Evolutionary conservation across 1,140 invertebrate genomes (phyloP), one percentile per base, ranked within the genome.

Genomic region (Andrena cerasifolii): DNA sequence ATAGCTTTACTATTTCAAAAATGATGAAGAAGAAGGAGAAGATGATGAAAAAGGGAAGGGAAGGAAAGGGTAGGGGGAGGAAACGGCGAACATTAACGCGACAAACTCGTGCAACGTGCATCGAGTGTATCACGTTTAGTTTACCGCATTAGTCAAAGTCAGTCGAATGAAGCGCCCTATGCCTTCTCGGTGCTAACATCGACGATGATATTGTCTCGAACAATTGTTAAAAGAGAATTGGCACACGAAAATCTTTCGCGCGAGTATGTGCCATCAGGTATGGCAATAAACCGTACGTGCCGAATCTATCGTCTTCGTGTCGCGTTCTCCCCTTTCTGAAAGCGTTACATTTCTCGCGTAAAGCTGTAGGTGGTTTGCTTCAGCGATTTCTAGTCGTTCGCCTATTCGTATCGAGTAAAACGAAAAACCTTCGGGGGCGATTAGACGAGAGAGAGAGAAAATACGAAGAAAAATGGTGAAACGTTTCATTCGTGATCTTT

Each of bases 161-260:
- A 21, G 45, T 61, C 26, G 26, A 47, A 56, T 53, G 65, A 28
- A 65, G 72, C 66, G 67, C 73, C 61, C 67, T 49, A 51, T 26
- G 49, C n/a, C 10, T 3, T n/a, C 26, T 54, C 47, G 73, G 54
- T 56, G 31, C 62, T 31, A 66, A 75, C 28, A 59, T 59, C 78
- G 62, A 70, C 72, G 47, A 70, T 68, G 47, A 79, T 40, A 75
- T 65, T 63, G 63, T 58, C 58, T 53, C 76, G 33, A 84, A 65
- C 36, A 63, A 82, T 86, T 86, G 79, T 76, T 84, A 84, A 84
- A 3, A 2, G 2, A 36, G 33, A 58, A n/a, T 24, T 58, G 12
- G 4, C 56, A n/a, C 33, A 10, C 31, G 56, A 53, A 58, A 58
- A 28, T 56, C 56, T 33, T 3, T 33, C 56, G 56, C 10, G 2